Evolutionary conservation across 2,797 vertebrate species (phyloP).

Genomic region (Falco berigora): DNA sequence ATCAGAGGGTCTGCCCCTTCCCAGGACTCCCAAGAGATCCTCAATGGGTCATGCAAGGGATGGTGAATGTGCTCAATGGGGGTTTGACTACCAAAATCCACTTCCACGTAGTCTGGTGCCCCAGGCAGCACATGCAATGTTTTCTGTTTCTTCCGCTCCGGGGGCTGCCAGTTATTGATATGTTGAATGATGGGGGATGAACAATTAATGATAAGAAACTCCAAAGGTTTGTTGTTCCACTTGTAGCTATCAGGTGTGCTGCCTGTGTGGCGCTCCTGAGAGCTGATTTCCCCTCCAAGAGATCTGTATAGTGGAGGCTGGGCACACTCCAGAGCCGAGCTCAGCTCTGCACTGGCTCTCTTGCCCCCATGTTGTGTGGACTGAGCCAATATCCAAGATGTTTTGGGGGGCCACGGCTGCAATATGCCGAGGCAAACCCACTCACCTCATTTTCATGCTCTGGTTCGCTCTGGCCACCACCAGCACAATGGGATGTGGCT

Average conservation of each 20-base stretch:
- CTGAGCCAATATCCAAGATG: accelerated
- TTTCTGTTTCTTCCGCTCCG: neutral
- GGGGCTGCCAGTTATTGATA: neutral
- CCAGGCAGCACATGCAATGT: accelerated
- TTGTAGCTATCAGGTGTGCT: neutral
- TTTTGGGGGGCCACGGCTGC: neutral
- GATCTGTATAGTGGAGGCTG: neutral
- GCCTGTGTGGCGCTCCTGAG: neutral
- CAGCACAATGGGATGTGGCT: neutral
- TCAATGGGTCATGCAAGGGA: accelerated
- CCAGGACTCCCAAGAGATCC: neutral
- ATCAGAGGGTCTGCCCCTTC: neutral
- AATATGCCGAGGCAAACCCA: neutral
- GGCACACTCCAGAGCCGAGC: neutral
- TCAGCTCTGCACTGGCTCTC: neutral
- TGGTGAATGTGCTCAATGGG: neutral
- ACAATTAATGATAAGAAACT: neutral
- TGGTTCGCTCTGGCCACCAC: neutral
- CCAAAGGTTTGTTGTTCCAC: neutral
- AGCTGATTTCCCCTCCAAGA: neutral
- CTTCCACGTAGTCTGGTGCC: neutral
- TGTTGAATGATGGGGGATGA: neutral
- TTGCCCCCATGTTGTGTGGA: accelerated
- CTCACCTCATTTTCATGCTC: neutral
- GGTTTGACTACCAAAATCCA: neutral